Evolutionary conservation across 2,888 invertebrate genomes (phyloP), one percentile per base, ranked within the genome.

Genomic region (Digitonthophagus gazella): DNA sequence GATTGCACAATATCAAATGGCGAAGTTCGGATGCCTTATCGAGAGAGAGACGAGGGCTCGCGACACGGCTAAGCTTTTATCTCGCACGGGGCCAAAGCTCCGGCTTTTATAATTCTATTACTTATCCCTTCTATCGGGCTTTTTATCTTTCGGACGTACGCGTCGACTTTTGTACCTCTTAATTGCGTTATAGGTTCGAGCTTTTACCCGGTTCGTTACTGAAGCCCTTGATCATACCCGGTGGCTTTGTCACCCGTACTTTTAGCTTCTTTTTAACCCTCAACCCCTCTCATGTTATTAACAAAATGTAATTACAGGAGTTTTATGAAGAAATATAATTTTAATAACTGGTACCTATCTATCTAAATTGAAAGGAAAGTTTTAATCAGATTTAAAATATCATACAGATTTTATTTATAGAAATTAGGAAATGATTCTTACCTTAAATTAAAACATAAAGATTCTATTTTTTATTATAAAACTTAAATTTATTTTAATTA

Each of bases 131-230:
- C 78, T 67, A 78, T 78, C 77, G 76, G 75, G 77, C 80, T 80
- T 80, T 81, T 80, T 80, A 80, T 80, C 80, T 80, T 80, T 81
- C 80, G 81, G 77, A 80, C 77, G 75, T 66, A 76, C 74, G 74
- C 77, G 78, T 75, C 77, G 78, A 80, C 79, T 80, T 80, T 79
- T 79, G 79, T 79, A 76, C 76, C 75, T 78, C 79, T 77, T 80
- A 79, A 80, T 79, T 78, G 76, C 75, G 69, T 71, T 71, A 71
- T 69, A 11, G 57, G 64, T 15, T 65, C 64, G 18, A 65, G 67
- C 55, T 67, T 70, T 65, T 58, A 65, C 18, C 65, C 55, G 65
- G 65, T 19, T 28, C 19, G 64, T 22, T 28, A 64, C 28, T 28
- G n/a, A n/a, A 22, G 6, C 28, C 28, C 28, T 44, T 44, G 28